These are phyloP conservation scores for Nesoenas mayeri DNA, from an alignment of 2,113 vertebrate genomes.

Conservation along the genomic window DNA sequence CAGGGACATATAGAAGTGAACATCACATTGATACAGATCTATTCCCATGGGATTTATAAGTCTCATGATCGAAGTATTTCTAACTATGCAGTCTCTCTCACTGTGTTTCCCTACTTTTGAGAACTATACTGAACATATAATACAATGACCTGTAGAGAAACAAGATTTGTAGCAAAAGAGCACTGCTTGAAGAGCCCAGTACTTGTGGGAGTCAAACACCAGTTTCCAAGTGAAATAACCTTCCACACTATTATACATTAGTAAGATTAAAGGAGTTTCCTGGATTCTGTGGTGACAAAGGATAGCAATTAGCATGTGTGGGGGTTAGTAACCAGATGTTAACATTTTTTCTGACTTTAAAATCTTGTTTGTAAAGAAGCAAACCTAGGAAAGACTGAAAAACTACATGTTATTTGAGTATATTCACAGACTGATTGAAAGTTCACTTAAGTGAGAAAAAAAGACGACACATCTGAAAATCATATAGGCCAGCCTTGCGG, in stretches of 20 bases:
- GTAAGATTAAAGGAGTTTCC: background rate
- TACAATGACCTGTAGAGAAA: background rate
- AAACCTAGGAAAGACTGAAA: background rate
- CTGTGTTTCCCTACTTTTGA: background rate
- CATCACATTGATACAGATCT: background rate
- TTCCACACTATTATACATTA: background rate
- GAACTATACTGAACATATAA: background rate
- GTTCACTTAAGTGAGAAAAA: background rate
- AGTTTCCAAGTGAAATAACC: background rate
- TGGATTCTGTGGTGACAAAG: background rate
- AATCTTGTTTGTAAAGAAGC: background rate
- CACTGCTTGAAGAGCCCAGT: background rate
- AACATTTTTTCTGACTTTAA: background rate
- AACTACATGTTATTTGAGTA: background rate
- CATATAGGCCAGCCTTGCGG: background rate
- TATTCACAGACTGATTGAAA: background rate
- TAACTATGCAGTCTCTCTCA: background rate
- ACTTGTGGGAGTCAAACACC: background rate
- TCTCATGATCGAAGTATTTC: background rate
- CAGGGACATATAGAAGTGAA: background rate
- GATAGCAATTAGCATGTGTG: background rate
- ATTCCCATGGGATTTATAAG: background rate
- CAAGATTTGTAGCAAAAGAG: background rate
- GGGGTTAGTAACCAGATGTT: background rate
- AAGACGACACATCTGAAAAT: background rate